A percentile compares a stretch with the other conserved stretches of the same genome.
Conservation (phyloP, 2,113 vertebrate species). For the Misgurnus anguillicaudatus region DNA sequence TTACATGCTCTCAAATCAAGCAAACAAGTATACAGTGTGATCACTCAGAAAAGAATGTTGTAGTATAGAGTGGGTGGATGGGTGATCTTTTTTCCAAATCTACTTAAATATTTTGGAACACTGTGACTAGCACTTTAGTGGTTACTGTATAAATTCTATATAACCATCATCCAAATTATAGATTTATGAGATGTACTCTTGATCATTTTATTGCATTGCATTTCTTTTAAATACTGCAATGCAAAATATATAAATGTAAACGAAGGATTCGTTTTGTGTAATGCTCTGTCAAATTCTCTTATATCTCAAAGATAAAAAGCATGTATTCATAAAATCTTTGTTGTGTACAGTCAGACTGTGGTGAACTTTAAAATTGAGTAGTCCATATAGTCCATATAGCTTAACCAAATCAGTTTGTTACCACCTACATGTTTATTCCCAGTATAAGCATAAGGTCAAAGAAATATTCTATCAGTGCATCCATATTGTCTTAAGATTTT, state of each 20-base stretch:
- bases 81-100: not conserved
- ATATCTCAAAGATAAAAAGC: no score
- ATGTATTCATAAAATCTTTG: no score
- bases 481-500: not conserved
- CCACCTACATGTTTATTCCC: no score
- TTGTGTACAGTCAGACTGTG: no score
- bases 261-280: not conserved
- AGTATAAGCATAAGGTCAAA: not conserved
- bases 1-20: slow-evolving; percentile 49
- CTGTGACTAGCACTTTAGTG: not conserved
- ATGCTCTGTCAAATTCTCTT: no score
- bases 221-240: no score
- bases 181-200: no score
- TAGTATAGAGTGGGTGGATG: slow-evolving; percentile 47
- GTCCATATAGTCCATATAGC: no score
- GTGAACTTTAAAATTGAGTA: no score
- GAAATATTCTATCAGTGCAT: no score
- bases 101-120: not conserved
- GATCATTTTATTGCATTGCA: not conserved
- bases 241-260: not conserved
- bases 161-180: not conserved
- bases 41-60: slow-evolving; percentile 32
- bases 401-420: no score
- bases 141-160: not conserved
- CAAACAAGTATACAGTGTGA: slow-evolving; percentile 39